A percentile compares a stretch with the other conserved stretches of the same genome.
Evolutionary conservation across 1,140 invertebrate genomes (phyloP).

Genomic region (Rhynchophorus ferrugineus): DNA sequence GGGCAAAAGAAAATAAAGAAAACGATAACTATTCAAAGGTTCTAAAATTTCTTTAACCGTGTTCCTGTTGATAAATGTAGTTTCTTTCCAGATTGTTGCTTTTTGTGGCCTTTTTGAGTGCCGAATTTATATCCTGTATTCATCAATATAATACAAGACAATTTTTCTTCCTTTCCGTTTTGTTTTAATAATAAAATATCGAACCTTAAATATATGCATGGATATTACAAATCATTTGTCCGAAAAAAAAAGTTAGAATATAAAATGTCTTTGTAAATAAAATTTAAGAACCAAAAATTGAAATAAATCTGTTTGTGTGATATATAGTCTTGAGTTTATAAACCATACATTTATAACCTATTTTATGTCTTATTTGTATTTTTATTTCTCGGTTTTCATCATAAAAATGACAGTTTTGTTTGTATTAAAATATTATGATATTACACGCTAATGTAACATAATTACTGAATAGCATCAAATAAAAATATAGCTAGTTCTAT

Average conservation of each 20-base stretch:
- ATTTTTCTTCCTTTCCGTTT: not conserved
- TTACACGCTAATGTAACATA: too few relatives aligned
- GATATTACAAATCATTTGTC: too few relatives aligned
- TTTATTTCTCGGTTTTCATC: not conserved
- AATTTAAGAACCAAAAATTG: not conserved
- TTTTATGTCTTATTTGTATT: not conserved
- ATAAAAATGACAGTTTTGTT: not conserved
- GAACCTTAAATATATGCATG: too few relatives aligned
- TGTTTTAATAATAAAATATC: too few relatives aligned
- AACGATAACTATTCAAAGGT: too few relatives aligned
- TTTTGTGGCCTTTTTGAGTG: conserved; percentile 15
- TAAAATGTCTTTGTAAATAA: too few relatives aligned
- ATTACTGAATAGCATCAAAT: too few relatives aligned
- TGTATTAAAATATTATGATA: too few relatives aligned
- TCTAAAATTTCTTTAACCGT: conserved; percentile 10
- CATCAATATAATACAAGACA: conserved; percentile 1
- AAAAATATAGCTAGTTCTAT: too few relatives aligned
- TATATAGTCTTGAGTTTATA: not conserved
- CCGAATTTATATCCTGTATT: conserved; percentile 18
- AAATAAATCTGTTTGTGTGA: not conserved
- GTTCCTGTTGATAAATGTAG: conserved; percentile 17
- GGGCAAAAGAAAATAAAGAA: too few relatives aligned
- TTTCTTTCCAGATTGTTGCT: conserved; percentile 14
- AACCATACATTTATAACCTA: not conserved
- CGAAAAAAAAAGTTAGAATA: too few relatives aligned